Conservation (phyloP, 2,113 vertebrate genomes). For the Ptyas mucosa region DNA sequence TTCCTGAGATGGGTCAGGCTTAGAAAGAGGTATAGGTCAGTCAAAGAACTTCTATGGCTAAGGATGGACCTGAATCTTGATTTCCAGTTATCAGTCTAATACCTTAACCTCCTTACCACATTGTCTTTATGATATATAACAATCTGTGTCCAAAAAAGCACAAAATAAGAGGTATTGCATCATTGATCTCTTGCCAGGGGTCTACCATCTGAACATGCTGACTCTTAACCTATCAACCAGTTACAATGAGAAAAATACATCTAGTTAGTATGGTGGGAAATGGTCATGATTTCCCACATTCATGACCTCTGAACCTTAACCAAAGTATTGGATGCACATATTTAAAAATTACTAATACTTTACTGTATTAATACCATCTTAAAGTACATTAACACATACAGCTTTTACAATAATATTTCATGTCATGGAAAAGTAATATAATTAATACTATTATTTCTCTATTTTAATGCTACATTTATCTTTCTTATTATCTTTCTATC, state of each 20-base stretch:
- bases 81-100: neutral
- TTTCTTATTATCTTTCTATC: constrained; percentile 44
- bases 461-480: neutral
- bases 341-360: too few species aligned
- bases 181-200: neutral
- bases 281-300: neutral
- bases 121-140: neutral
- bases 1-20: neutral
- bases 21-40: neutral
- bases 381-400: neutral
- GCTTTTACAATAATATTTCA: neutral
- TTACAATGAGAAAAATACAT: neutral
- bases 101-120: neutral
- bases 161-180: neutral
- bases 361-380: neutral
- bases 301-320: neutral
- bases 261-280: neutral
- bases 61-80: neutral
- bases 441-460: neutral
- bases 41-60: neutral
- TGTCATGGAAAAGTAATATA: neutral
- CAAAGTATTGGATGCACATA: neutral
- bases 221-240: neutral
- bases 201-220: neutral
- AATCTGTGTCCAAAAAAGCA: neutral